Base-by-base conservation (phyloP, 2,888 invertebrate species). In the Apamea crenata region DNA sequence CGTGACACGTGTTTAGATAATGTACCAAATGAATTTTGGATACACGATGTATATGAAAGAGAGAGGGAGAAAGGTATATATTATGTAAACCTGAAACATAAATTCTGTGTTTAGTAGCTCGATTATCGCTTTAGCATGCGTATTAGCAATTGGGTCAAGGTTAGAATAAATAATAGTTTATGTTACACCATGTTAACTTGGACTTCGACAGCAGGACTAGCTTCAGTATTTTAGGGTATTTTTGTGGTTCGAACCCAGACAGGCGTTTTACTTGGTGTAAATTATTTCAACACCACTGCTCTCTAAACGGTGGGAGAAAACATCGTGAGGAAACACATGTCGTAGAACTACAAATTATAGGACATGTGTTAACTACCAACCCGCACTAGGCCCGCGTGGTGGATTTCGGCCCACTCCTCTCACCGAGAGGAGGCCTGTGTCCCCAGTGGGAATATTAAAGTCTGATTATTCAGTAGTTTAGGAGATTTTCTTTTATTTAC, bases 1-100 rank as follows among this genome's bases (percentile, higher is more conserved):
- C 94, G 92, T 82, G 87, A 94, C 94, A 94, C 94, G 94, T 94
- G 94, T 94, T 88, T 84, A 91, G 90, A 91, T 92, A 92, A 93
- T 92, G 91, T 91, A 89, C 87, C 81, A 83, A 86, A 85, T 83
- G 83, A 81, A 81, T 82, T 84, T 85, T 82, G 70, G 80, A 85
- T 88, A 88, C 78, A 87, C 59, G 74, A 86, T 88, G 86, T 87
- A 87, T 78, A 86, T 79, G 53, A 72, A 74, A 36, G 50, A 53
- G 47, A 68, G 74, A 59, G 56, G 32, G 70, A 67, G 61, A 47
- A 1, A 47, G 44, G 32, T n/a, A 21, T 61, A 56, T 10, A 65
- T 1, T 10, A 65, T 1, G 18, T 67, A 36, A 36, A 67, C 25
- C 1, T 68, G 53, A 5, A 44, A 56, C 44, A 59, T 50, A n/a